phyloP scores from a whole-genome alignment of 2,888 invertebrate species.

The Danaus chrysippus region DNA sequence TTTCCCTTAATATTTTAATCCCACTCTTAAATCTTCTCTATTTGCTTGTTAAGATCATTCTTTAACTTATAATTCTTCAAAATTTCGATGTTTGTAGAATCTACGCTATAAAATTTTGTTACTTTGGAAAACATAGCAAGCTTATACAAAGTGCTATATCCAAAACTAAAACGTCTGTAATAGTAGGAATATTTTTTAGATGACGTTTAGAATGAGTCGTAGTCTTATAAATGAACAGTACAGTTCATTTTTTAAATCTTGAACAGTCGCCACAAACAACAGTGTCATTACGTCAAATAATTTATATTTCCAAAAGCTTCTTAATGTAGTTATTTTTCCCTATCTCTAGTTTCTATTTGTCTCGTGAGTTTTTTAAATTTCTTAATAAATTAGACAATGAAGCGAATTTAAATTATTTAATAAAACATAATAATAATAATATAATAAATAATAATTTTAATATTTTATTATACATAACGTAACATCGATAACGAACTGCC shows the following conservation, averaged over 20 bases:
- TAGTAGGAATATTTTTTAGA: too few relatives aligned
- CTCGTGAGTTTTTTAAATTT: neutral
- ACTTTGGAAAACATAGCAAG: neutral
- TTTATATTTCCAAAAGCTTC: neutral
- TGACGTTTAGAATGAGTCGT: too few relatives aligned
- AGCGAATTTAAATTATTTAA: slow-evolving; percentile 8
- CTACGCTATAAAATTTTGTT: neutral
- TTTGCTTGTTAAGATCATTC: neutral
- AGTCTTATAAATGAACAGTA: too few relatives aligned
- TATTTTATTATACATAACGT: slow-evolving; percentile 11
- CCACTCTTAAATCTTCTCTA: neutral
- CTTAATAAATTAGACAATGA: neutral
- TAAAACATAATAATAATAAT: slow-evolving; percentile 5
- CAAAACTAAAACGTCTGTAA: too few relatives aligned
- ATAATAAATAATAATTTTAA: slow-evolving; percentile 4
- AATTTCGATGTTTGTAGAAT: slow-evolving; percentile 2
- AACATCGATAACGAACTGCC: slow-evolving; percentile 26
- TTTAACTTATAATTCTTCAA: neutral
- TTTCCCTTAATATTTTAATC: slow-evolving; percentile 1
- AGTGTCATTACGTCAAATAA: too few relatives aligned
- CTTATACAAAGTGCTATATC: neutral
- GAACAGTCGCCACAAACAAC: too few relatives aligned
- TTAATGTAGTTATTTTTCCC: neutral
- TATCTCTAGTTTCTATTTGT: slow-evolving; percentile 1
- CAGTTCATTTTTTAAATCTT: too few relatives aligned